These are phyloP conservation scores for Geococcyx californianus DNA, from an alignment of 2,113 vertebrate species.

Conservation along the genomic window DNA sequence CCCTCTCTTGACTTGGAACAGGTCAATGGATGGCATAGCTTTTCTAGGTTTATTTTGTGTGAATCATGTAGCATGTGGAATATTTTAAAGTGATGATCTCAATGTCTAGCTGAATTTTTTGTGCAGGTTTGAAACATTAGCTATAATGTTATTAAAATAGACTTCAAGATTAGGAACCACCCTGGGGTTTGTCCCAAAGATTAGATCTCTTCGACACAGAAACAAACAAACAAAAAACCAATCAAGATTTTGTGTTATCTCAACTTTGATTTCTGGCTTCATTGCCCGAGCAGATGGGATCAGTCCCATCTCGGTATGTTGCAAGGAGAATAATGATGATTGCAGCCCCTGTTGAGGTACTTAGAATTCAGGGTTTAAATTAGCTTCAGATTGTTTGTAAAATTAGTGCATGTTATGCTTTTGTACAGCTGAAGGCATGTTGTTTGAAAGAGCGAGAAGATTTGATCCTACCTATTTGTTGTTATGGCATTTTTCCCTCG, in stretches of 20 bases:
- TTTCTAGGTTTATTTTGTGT: neutral
- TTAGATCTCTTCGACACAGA: neutral
- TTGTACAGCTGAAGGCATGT: neutral
- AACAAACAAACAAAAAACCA: neutral
- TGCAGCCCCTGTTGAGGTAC: neutral
- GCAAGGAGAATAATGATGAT: slow-evolving; percentile 20
- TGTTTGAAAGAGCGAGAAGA: neutral
- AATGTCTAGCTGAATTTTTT: neutral
- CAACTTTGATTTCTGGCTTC: slow-evolving; percentile 21
- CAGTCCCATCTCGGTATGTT: neutral
- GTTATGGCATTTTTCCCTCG: neutral
- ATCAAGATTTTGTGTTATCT: neutral
- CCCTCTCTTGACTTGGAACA: neutral
- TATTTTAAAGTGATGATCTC: neutral
- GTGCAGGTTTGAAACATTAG: neutral
- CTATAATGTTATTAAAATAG: neutral
- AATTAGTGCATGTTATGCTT: neutral
- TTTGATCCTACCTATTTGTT: neutral
- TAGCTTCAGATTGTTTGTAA: slow-evolving; percentile 6
- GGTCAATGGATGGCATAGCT: neutral
- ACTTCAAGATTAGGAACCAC: neutral
- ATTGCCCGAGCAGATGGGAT: slow-evolving; percentile 20
- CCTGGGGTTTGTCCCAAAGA: neutral
- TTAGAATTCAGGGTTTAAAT: neutral
- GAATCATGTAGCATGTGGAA: neutral